Base-by-base conservation (phyloP, 1,140 invertebrate species). In the Coptotermes formosanus region DNA sequence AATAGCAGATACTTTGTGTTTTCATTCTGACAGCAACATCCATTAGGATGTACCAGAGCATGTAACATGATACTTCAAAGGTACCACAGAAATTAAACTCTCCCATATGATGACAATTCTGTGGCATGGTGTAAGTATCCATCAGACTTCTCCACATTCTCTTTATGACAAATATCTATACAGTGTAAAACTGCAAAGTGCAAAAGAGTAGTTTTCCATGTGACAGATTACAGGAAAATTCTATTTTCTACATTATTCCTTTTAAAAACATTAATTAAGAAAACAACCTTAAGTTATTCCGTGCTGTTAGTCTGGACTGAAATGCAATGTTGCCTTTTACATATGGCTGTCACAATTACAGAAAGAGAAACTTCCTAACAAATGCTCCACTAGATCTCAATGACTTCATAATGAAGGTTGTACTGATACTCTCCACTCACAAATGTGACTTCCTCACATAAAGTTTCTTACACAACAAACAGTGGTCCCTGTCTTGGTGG, bases 251-350 rank as follows among this genome's bases (percentile, higher is more conserved):
- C 64, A 75, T 75, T 75, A 75, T 25, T 75, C 64, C n/a, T 75
- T 75, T 75, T 75, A 75, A 75, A 75, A 75, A 75, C 64, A 75
- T 75, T 75, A 75, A 75, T 75, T 75, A 75, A 75, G n/a, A 75
- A 64, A 75, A 75, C n/a, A 75, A 25, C n/a, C 64, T 75, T 75
- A 75, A 25, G n/a, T 75, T 75, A n/a, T 75, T 75, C 64, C 30
- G 64, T 75, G 64, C 64, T 75, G 64, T 75, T 75, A 75, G 0
- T 75, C 64, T 75, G 64, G 64, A 75, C 64, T 75, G 64, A 75
- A 75, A 75, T 75, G 64, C 9, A 75, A 30, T 75, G 25, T 30
- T 30, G 64, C 52, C 52, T 16, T 55, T 55, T 55, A 55, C 14
- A 75, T 8, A 75, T n/a, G 64, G 64, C 25, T 75, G n/a, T 75